Evolutionary conservation across 2,888 invertebrate species (phyloP).

Genomic region (Exocentrus adspersus): DNA sequence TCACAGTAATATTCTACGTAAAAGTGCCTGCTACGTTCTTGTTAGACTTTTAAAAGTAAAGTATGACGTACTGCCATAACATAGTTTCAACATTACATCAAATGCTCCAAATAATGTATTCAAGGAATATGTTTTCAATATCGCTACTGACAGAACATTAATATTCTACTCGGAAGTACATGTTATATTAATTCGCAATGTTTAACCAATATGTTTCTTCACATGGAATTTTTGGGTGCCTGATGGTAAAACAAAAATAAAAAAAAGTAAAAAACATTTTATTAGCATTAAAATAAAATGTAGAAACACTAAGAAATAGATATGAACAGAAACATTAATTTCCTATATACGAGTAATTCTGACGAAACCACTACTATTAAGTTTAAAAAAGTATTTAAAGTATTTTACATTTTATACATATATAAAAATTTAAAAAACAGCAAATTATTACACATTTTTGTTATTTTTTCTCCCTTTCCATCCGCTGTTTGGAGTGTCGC

Average conservation of each 20-base stretch:
- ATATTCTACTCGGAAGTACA: neutral
- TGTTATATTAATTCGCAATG: neutral
- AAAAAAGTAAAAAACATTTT: neutral
- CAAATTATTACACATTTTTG: too few species aligned
- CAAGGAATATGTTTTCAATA: neutral
- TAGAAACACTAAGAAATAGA: neutral
- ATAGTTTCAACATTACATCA: too few species aligned
- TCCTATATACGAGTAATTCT: neutral
- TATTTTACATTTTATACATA: too few species aligned
- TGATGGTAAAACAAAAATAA: neutral
- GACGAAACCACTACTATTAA: too few species aligned
- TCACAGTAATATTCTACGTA: too few species aligned
- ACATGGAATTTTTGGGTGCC: neutral
- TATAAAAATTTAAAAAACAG: too few species aligned
- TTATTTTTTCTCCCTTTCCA: neutral
- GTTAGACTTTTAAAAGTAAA: too few species aligned
- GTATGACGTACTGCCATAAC: too few species aligned
- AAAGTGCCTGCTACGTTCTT: too few species aligned
- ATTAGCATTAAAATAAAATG: neutral
- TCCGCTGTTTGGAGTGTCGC: neutral
- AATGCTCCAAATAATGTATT: too few species aligned
- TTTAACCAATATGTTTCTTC: neutral
- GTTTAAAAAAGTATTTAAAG: too few species aligned
- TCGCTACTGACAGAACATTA: neutral
- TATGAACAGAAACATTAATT: neutral